These are phyloP conservation scores for Atrichornis clamosus DNA, from an alignment of 2,113 vertebrate genomes.

Conservation along the genomic window DNA sequence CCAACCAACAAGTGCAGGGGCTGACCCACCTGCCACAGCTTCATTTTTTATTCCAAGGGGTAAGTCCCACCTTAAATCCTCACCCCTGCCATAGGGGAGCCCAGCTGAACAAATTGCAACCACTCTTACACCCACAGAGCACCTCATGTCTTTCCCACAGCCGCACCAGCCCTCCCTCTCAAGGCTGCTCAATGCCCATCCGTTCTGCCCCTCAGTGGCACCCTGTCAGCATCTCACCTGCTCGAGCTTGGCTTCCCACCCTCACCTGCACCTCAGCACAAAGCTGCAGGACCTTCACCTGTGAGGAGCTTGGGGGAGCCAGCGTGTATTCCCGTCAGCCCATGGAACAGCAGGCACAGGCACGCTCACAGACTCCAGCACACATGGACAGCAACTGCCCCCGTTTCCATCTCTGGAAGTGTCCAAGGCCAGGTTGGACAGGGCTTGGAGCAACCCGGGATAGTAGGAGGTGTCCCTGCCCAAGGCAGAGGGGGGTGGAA, in stretches of 20 bases:
- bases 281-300: not conserved
- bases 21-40: not conserved
- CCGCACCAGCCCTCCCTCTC: not conserved
- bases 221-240: fast-evolving
- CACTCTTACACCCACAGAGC: not conserved
- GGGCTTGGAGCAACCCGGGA: not conserved
- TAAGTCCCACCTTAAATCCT: not conserved
- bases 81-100: not conserved
- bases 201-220: not conserved
- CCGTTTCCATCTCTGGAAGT: not conserved
- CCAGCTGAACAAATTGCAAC: not conserved
- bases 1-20: not conserved
- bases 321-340: not conserved
- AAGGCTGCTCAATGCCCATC: not conserved
- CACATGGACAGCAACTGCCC: fast-evolving
- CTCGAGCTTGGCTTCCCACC: not conserved
- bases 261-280: not conserved
- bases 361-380: not conserved
- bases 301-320: not conserved
- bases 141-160: not conserved
- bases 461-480: not conserved
- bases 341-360: not conserved
- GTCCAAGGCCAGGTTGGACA: not conserved
- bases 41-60: not conserved
- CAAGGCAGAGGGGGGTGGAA: not conserved